Base-by-base conservation (phyloP, 1,140 invertebrate species). In the Agraylea sexmaculata region DNA sequence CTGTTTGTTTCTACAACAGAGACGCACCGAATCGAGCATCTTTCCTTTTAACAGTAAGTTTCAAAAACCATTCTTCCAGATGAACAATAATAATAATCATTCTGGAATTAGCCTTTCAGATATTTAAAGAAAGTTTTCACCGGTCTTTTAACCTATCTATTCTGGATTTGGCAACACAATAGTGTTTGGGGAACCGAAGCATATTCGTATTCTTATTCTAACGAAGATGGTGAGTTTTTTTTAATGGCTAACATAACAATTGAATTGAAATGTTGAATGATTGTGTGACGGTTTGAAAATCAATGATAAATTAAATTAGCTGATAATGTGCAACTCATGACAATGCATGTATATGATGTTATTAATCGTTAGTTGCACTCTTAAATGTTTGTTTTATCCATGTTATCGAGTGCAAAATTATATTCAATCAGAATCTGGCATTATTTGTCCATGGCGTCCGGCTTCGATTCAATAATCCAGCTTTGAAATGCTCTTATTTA, bases 1-100 rank as follows among this genome's bases (percentile, higher is more conserved):
- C 82, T 0, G 80, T 91, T 1, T 93, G 88, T 56, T 83, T 83
- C 49, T 68, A 74, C 40, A 70, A 66, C 30, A 75, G 70, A 19
- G 67, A 66, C 36, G 71, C 69, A 7, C 66, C 62, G 1, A 83
- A 75, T 56, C 66, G 71, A 7, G 79, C 71, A 1, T 66, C 58
- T 32, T 69, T 64, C 25, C 50, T 83, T 12, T 50, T 73, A 7
- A 76, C 77, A 51, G 82, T 84, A 66, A 63, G 62, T 56, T 20
- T 40, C 8, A 16, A 27, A 42, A 35, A 33, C 12, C n/a, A 17
- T 43, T 39, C 34, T 25, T 25, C 7, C n/a, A 7, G 23, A n/a
- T 25, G 23, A 25, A 25, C n/a, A 25, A 7, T 32, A 32, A 7
- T 32, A 13, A 32, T 15, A 36, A 37, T 29, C 21, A n/a, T 44